Conservation (phyloP, 2,888 invertebrate genomes). For the Pediacus dermestoides region DNA sequence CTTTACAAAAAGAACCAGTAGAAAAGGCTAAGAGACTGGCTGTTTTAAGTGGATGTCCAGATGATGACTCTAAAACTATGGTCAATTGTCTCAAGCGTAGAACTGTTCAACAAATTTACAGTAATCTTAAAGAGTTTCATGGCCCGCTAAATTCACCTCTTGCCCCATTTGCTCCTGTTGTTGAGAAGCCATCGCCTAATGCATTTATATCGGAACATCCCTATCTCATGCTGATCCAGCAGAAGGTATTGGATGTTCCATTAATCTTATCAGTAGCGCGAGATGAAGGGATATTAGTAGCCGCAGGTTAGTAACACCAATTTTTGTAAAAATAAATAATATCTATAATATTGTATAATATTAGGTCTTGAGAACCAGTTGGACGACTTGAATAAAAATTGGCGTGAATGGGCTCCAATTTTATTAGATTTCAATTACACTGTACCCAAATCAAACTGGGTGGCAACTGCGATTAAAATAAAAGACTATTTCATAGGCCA, state of each 20-base stretch:
- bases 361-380: constrained; percentile 11
- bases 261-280: neutral
- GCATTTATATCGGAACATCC: constrained; percentile 41
- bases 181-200: constrained; percentile 14
- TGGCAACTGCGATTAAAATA: too few relatives aligned
- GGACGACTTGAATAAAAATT: constrained; percentile 18
- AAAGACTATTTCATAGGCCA: too few relatives aligned
- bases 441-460: too few relatives aligned
- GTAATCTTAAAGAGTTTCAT: too few relatives aligned
- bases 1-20: constrained; percentile 29
- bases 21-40: constrained; percentile 33
- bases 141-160: too few relatives aligned
- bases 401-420: constrained; percentile 22
- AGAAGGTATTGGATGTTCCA: constrained; percentile 1
- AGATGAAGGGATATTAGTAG: neutral
- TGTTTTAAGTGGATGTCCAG: constrained; percentile 34
- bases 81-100: constrained; percentile 37
- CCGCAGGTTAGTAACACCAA: neutral
- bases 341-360: neutral
- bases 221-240: constrained; percentile 28
- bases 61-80: constrained; percentile 20
- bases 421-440: constrained; percentile 5
- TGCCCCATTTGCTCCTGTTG: constrained; percentile 37
- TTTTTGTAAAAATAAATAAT: constrained; percentile 1
- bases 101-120: too few relatives aligned